Conservation (phyloP, 2,888 invertebrate genomes). For the Apamea anceps region DNA sequence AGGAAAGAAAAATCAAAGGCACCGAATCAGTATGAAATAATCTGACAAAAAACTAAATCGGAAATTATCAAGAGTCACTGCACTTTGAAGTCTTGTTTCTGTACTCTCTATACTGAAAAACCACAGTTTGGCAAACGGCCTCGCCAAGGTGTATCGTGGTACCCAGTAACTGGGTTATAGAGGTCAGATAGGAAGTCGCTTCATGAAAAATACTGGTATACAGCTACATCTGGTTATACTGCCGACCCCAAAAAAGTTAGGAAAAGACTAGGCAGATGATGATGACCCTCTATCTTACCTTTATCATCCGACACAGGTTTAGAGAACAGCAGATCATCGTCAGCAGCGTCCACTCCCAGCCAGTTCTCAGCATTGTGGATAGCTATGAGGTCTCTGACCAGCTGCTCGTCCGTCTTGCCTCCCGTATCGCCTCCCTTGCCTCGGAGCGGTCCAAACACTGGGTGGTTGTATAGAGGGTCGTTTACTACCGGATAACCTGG, state of each 20-base stretch:
- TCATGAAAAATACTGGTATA: neutral
- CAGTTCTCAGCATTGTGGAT: constrained; percentile 98
- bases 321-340: constrained; percentile 96
- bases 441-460: constrained; percentile 98
- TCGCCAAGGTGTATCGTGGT: neutral
- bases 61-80: neutral
- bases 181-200: too few species aligned
- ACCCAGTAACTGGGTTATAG: too few species aligned
- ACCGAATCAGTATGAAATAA: neutral
- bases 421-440: constrained; percentile 97
- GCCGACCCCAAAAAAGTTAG: neutral
- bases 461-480: constrained; percentile 99
- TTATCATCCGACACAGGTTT: constrained; percentile 93
- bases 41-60: neutral
- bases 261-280: too few species aligned
- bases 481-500: constrained; percentile 98
- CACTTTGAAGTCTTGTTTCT: neutral
- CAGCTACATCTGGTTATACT: neutral
- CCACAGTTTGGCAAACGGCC: too few species aligned
- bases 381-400: constrained; percentile 96
- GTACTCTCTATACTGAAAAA: neutral
- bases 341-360: constrained; percentile 97
- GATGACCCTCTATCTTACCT: constrained; percentile 73
- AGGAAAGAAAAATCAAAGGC: neutral
- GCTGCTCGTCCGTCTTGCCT: constrained; percentile 96